These are phyloP conservation scores for Pachycephala philippinensis DNA, from an alignment of 2,113 vertebrate genomes.

Conservation along the genomic window DNA sequence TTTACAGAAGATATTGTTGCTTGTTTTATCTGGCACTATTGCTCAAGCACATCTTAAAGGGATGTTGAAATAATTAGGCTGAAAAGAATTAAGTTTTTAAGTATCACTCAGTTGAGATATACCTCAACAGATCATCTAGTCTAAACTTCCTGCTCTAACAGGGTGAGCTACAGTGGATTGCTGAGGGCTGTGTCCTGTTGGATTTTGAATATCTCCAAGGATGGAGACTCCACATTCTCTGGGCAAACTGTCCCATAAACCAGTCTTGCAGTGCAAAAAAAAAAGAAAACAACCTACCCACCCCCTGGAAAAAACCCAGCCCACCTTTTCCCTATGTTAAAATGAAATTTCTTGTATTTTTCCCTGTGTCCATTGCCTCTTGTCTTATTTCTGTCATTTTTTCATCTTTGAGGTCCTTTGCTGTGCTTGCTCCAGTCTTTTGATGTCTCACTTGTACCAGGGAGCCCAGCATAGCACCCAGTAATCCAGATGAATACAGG, in stretches of 20 bases:
- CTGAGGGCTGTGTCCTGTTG: not conserved
- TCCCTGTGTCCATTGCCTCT: not conserved
- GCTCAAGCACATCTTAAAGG: not conserved
- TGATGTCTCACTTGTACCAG: not conserved
- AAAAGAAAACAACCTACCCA: not conserved
- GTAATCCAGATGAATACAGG: not conserved
- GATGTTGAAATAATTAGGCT: not conserved
- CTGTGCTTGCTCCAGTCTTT: not conserved
- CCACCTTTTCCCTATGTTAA: not conserved
- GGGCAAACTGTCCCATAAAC: not conserved
- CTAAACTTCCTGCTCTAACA: not conserved
- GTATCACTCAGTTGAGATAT: not conserved
- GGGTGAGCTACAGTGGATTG: not conserved
- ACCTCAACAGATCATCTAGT: not conserved
- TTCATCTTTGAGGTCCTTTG: not conserved
- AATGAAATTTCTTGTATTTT: not conserved
- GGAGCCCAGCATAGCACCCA: not conserved
- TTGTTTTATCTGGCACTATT: not conserved
- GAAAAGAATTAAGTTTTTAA: not conserved
- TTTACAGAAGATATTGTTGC: not conserved
- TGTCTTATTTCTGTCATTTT: not conserved
- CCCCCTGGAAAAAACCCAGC: fast-evolving
- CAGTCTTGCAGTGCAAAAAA: fast-evolving
- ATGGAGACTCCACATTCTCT: not conserved
- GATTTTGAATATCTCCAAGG: not conserved